Conservation (phyloP, 2,797 vertebrate genomes). For the Argyrosomus regius region DNA sequence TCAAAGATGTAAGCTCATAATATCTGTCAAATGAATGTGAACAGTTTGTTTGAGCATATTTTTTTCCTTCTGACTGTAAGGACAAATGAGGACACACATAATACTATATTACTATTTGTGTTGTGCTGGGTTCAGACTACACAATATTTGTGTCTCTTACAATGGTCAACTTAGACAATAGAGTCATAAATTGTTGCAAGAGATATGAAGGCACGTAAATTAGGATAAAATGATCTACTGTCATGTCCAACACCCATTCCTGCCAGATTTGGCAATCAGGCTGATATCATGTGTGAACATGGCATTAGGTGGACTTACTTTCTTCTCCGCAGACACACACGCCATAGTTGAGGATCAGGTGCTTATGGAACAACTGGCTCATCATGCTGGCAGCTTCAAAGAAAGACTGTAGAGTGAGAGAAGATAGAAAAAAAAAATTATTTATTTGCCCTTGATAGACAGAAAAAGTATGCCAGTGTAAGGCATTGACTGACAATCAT, state of each 20-base stretch:
- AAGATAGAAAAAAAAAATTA: neutral
- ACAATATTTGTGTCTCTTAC: too few species aligned
- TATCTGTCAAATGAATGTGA: neutral
- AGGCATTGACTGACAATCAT: neutral
- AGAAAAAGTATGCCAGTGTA: neutral
- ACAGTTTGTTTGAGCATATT: neutral
- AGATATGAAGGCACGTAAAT: too few species aligned
- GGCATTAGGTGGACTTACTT: slow-evolving; percentile 87
- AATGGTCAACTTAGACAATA: too few species aligned
- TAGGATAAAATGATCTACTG: too few species aligned
- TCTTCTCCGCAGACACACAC: slow-evolving; percentile 97
- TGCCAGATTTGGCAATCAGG: too few species aligned
- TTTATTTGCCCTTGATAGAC: neutral
- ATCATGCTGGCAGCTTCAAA: slow-evolving; percentile 99
- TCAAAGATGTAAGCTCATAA: slow-evolving; percentile 23
- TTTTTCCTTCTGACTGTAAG: neutral
- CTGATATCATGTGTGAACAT: too few species aligned
- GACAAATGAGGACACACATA: neutral
- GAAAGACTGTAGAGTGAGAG: slow-evolving; percentile 88
- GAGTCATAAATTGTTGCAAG: too few species aligned
- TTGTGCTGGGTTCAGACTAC: too few species aligned
- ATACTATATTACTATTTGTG: too few species aligned
- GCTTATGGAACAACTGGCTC: slow-evolving; percentile 98
- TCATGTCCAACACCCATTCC: too few species aligned
- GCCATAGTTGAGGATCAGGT: slow-evolving; percentile 96